These are phyloP conservation scores for Syngnathus floridae DNA, from an alignment of 2,113 vertebrate genomes.

Conservation along the genomic window DNA sequence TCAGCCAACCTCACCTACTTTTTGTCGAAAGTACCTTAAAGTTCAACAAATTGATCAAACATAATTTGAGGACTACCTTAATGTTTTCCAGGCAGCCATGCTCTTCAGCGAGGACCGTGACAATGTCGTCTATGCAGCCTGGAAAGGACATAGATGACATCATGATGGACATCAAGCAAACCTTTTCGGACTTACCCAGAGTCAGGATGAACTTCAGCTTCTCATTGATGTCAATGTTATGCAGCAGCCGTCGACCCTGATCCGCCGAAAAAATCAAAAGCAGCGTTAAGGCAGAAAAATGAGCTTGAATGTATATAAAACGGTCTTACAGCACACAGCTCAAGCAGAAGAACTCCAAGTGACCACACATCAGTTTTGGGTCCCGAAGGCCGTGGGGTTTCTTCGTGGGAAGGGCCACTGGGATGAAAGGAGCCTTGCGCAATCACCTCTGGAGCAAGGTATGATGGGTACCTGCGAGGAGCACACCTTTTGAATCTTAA, in stretches of 20 bases:
- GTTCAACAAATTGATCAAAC: neutral
- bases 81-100: constrained; percentile 88
- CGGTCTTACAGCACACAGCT: constrained; percentile 86
- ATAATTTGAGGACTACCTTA: constrained; percentile 69
- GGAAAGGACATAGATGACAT: constrained; percentile 32
- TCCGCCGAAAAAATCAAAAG: constrained; percentile 6
- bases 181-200: constrained; percentile 74
- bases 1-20: constrained; percentile 12
- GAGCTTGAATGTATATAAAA: neutral
- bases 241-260: constrained; percentile 88
- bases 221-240: constrained; percentile 87
- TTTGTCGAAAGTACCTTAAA: neutral
- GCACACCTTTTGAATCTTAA: neutral
- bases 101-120: constrained; percentile 89
- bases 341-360: constrained; percentile 89
- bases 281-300: neutral
- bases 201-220: constrained; percentile 87
- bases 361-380: constrained; percentile 96
- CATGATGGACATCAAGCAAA: neutral
- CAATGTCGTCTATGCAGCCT: constrained; percentile 91
- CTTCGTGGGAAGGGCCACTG: constrained; percentile 73
- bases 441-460: constrained; percentile 93
- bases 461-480: constrained; percentile 84
- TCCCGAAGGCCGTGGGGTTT: constrained; percentile 80
- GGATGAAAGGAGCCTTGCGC: constrained; percentile 82